Evolutionary conservation across 1,140 invertebrate species (phyloP).

Genomic region (Diorhabda carinulata): DNA sequence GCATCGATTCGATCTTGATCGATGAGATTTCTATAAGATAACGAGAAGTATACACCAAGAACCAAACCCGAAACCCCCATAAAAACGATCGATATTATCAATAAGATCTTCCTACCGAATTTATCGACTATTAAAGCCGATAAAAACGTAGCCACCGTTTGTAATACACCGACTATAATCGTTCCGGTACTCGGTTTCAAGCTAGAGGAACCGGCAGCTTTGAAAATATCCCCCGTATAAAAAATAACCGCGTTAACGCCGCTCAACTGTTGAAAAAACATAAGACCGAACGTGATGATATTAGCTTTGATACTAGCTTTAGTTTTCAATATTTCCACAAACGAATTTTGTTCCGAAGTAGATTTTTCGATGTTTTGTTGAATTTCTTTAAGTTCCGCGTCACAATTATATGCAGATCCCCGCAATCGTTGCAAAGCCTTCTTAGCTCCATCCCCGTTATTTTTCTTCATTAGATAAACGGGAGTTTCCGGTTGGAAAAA

Average conservation of each 20-base stretch:
- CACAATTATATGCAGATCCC: constrained; percentile 62
- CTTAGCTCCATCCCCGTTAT: constrained; percentile 60
- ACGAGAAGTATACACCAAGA: constrained; percentile 61
- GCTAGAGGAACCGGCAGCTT: constrained; percentile 22
- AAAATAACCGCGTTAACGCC: constrained; percentile 61
- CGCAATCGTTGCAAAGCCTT: constrained; percentile 64
- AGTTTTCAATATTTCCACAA: constrained; percentile 49
- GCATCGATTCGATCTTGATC: constrained; percentile 24
- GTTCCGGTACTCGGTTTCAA: constrained; percentile 57
- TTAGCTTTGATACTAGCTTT: constrained; percentile 53
- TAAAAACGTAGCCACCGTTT: constrained; percentile 65
- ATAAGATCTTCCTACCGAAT: constrained; percentile 64
- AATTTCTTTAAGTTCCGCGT: constrained; percentile 56
- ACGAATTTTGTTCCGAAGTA: constrained; percentile 34
- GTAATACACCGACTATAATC: constrained; percentile 71
- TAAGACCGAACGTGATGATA: constrained; percentile 57
- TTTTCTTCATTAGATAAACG: constrained; percentile 53
- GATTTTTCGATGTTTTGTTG: constrained; percentile 42
- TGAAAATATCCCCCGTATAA: constrained; percentile 54
- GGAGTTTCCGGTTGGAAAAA: constrained; percentile 71
- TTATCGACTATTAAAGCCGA: constrained; percentile 64
- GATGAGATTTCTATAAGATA: constrained; percentile 48
- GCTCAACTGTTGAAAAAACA: constrained; percentile 68
- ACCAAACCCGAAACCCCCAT: constrained; percentile 64
- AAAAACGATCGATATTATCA: constrained; percentile 61